Conservation (phyloP, 2,797 vertebrate genomes). For the Chelon labrosus region DNA sequence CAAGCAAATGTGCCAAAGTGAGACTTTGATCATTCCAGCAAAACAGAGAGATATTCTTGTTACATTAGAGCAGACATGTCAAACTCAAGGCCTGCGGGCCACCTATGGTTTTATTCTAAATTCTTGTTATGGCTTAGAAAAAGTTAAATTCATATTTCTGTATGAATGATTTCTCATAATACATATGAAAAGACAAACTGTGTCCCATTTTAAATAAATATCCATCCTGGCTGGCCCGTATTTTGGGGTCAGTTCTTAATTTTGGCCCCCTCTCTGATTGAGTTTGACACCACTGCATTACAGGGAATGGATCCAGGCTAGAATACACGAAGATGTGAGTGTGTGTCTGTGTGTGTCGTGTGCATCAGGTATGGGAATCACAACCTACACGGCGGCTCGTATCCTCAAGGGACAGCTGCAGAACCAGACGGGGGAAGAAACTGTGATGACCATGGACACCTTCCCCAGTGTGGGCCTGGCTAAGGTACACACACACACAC, state of each 20-base stretch:
- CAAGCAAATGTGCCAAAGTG: background rate
- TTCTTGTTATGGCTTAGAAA: too few relatives aligned
- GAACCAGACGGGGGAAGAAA: slow-evolving; percentile 83
- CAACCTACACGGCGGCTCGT: slow-evolving; percentile 84
- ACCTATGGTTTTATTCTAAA: too few relatives aligned
- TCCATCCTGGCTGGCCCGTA: too few relatives aligned
- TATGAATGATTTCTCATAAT: too few relatives aligned
- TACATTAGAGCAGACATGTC: too few relatives aligned
- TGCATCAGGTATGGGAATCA: slow-evolving; percentile 84
- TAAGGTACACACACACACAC: slow-evolving; percentile 72
- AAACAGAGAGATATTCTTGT: background rate
- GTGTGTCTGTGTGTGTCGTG: slow-evolving; percentile 24
- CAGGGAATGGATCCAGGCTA: background rate
- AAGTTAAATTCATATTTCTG: too few relatives aligned
- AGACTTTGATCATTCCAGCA: background rate
- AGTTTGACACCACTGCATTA: too few relatives aligned
- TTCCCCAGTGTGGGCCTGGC: slow-evolving; percentile 82
- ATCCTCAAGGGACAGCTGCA: slow-evolving; percentile 87
- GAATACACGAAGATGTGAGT: slow-evolving; percentile 6
- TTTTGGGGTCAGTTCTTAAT: too few relatives aligned
- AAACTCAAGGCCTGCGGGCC: too few relatives aligned
- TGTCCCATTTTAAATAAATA: too few relatives aligned
- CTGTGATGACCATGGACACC: slow-evolving; percentile 86
- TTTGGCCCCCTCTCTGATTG: too few relatives aligned
- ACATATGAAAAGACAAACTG: too few relatives aligned